Evolutionary conservation across 2,888 invertebrate genomes (phyloP).

Genomic region (Nemotelus nigrinus): DNA sequence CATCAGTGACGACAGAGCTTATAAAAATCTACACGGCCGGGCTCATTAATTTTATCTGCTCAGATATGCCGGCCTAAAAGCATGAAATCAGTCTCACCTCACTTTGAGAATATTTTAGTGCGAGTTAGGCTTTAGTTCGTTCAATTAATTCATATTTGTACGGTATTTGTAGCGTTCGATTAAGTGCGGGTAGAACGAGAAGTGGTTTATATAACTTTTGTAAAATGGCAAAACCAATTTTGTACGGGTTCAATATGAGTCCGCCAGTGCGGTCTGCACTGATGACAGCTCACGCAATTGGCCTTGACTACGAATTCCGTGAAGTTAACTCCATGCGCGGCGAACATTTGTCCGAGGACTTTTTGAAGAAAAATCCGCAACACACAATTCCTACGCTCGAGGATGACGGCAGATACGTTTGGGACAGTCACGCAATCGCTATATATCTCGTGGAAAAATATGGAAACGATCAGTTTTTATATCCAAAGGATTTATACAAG

Average conservation of each 20-base stretch:
- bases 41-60: no score
- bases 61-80: no score
- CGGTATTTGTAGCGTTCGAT: not conserved
- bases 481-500: constrained; percentile 46
- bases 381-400: constrained; percentile 50
- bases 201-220: not conserved
- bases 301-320: constrained; percentile 52
- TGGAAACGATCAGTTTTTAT: constrained; percentile 45
- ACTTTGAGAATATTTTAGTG: no score
- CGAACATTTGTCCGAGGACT: constrained; percentile 50
- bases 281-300: constrained; percentile 57
- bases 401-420: constrained; percentile 44
- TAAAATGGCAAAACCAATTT: constrained; percentile 55
- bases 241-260: constrained; percentile 56
- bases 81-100: no score
- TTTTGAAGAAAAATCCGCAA: constrained; percentile 48
- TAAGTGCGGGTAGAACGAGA: not conserved
- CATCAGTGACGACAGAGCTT: no score
- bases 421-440: constrained; percentile 49
- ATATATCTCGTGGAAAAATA: constrained; percentile 48
- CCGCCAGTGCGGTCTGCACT: constrained; percentile 58
- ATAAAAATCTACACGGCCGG: no score
- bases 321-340: constrained; percentile 54
- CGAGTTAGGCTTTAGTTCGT: no score
- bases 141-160: not conserved